Evolutionary conservation across 2,888 invertebrate species (phyloP).

Genomic region (Carabus problematicus): DNA sequence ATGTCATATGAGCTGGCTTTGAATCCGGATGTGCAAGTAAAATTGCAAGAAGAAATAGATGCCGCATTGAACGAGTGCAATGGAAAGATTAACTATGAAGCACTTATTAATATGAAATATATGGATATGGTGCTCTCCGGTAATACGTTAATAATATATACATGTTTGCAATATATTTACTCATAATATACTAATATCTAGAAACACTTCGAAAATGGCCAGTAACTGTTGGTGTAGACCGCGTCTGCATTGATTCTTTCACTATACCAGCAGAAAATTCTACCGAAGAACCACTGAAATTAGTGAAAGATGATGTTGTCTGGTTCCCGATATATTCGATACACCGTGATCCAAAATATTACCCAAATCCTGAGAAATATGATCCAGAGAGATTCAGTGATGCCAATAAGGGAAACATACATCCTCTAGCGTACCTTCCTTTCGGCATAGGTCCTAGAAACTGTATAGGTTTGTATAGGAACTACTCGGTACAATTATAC

Average conservation of each 20-base stretch:
- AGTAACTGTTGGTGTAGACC: slow-evolving; percentile 54
- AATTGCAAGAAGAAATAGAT: slow-evolving; percentile 63
- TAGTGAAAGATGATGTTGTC: slow-evolving; percentile 53
- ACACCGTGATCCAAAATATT: slow-evolving; percentile 55
- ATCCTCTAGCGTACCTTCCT: slow-evolving; percentile 52
- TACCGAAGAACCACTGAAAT: slow-evolving; percentile 43
- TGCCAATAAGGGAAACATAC: slow-evolving; percentile 51
- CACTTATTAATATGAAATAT: slow-evolving; percentile 62
- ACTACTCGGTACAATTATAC: neutral
- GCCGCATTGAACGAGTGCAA: slow-evolving; percentile 58
- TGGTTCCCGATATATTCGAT: slow-evolving; percentile 54
- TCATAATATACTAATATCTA: slow-evolving; percentile 41
- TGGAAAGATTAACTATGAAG: slow-evolving; percentile 60
- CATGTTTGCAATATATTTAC: neutral
- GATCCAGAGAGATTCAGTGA: slow-evolving; percentile 57
- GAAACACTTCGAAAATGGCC: slow-evolving; percentile 59
- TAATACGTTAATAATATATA: slow-evolving; percentile 38
- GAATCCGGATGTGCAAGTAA: slow-evolving; percentile 66
- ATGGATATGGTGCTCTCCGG: too few relatives aligned
- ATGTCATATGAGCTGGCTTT: slow-evolving; percentile 65
- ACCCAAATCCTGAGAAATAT: slow-evolving; percentile 56
- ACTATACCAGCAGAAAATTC: slow-evolving; percentile 50
- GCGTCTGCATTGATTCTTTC: slow-evolving; percentile 55
- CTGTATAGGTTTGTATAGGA: slow-evolving; percentile 51
- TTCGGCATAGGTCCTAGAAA: slow-evolving; percentile 56